Base-by-base conservation (phyloP, 1,140 invertebrate species). In the Achroia grisella region DNA sequence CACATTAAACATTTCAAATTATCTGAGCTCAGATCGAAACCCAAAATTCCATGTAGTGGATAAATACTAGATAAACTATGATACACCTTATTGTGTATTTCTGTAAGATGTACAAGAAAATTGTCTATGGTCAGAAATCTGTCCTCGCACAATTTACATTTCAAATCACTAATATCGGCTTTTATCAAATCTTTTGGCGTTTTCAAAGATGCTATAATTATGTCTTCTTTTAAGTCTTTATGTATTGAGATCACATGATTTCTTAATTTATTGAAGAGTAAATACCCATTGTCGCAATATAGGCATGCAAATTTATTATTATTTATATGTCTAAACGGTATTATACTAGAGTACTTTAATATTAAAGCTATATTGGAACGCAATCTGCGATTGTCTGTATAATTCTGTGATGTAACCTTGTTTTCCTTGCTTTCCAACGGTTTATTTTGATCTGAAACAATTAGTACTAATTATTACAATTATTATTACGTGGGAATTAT, bases 321-420 rank as follows among this genome's bases (percentile, higher is more conserved):
- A 27, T 46, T 42, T 23, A 52, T 31, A 32, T 46, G 13, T 14
- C 32, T 42, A 23, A 52, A 52, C 0, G 44, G 49, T 4, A 46
- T 9, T 36, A 52, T 13, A 2, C 43, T 46, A 1, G 49, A 41
- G 32, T 52, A 35, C 33, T 46, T 46, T 4, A 52, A 32, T 31
- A 52, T 8, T 10, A 52, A 14, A 4, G 49, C 42, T n/a, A 52
- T 52, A n/a, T 52, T 52, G 4, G 44, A 36, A 0, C 44, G 39
- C 0, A 52, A 28, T 12, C 27, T 4, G 5, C 42, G 36, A 10
- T 51, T 51, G 27, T 45, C 43, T 1, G 15, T 37, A 27, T 36
- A 28, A 27, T 34, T 37, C 15, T 45, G 58, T 40, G 62, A 65
- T 34, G 49, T 59, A 55, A 48, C 59, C n/a, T 37, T 53, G 39